Evolutionary conservation across 2,797 vertebrate species (phyloP).

Genomic region (Lepilemur ruficaudatus): DNA sequence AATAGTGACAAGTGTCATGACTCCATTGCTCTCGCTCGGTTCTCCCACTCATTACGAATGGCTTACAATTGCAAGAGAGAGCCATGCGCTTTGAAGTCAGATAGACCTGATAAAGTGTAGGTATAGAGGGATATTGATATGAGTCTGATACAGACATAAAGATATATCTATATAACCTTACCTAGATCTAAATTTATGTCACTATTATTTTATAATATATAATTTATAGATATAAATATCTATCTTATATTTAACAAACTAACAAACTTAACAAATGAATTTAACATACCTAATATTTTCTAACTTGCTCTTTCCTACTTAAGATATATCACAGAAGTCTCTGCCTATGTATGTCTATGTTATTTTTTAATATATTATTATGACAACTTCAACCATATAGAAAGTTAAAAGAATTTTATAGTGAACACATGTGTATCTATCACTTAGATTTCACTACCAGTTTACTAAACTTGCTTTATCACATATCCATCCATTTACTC

Average conservation of each 20-base stretch:
- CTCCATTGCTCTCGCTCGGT: background rate
- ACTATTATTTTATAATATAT: background rate
- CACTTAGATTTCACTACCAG: background rate
- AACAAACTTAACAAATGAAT: background rate
- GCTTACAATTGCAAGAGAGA: background rate
- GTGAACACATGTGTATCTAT: background rate
- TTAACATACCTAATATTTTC: background rate
- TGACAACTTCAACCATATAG: background rate
- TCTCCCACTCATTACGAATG: background rate
- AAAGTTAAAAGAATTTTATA: background rate
- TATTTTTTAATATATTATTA: background rate
- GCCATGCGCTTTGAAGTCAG: background rate
- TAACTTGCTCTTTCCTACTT: background rate
- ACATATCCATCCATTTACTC: background rate
- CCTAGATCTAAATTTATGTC: background rate
- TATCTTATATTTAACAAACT: background rate
- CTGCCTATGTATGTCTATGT: background rate
- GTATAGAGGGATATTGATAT: background rate
- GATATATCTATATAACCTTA: background rate
- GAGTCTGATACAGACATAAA: background rate
- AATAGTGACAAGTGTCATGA: background rate
- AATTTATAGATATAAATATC: background rate
- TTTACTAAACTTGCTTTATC: background rate
- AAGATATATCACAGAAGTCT: background rate
- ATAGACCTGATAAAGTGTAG: background rate